Evolutionary conservation across 2,797 vertebrate species (phyloP).

Genomic region (Eleutherodactylus coqui): DNA sequence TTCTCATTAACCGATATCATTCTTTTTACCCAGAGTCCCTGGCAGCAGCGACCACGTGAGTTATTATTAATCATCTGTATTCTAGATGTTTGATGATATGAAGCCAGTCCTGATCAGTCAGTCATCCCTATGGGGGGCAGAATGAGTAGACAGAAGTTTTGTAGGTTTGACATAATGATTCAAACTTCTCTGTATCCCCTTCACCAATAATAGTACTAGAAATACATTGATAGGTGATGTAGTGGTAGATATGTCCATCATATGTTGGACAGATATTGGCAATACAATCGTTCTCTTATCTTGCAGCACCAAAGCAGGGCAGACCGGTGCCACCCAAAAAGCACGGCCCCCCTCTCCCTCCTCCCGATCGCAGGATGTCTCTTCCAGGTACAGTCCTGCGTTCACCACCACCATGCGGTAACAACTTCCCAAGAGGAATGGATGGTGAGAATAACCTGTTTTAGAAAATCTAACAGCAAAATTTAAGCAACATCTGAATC

Average conservation of each 20-base stretch:
- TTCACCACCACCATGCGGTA: background rate
- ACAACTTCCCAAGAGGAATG: background rate
- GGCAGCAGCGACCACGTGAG: conserved; percentile 20
- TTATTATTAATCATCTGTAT: background rate
- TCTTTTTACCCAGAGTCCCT: conserved; percentile 5
- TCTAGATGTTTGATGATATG: too few relatives aligned
- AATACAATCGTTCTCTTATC: background rate
- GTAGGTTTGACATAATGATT: background rate
- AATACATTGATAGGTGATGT: background rate
- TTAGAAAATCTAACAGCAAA: background rate
- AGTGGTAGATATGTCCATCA: background rate
- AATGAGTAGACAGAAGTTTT: background rate
- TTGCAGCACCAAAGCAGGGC: background rate
- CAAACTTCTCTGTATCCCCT: background rate
- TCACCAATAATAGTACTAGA: background rate
- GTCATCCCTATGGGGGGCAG: background rate
- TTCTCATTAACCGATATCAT: background rate
- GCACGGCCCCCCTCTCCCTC: background rate
- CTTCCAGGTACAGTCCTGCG: conserved; percentile 19
- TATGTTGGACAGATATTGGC: background rate
- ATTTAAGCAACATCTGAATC: too few relatives aligned
- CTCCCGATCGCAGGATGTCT: conserved; percentile 50
- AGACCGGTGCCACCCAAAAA: background rate
- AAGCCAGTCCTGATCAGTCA: too few relatives aligned
- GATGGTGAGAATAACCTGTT: conserved; percentile 38